Evolutionary conservation across 2,888 invertebrate species (phyloP).

Genomic region (Ceramica pisi): DNA sequence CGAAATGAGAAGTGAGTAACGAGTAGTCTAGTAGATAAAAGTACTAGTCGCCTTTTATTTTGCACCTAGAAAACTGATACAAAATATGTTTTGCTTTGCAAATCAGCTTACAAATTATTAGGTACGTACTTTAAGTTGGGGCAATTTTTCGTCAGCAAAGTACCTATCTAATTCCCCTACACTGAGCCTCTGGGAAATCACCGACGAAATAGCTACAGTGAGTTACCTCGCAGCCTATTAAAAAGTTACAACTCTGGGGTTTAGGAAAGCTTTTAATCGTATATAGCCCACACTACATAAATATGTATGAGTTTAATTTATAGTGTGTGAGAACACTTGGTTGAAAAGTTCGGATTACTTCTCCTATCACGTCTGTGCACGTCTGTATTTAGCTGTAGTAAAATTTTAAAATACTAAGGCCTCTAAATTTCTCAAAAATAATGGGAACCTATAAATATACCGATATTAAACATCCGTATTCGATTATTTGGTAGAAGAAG

Average conservation of each 20-base stretch:
- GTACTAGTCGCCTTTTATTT: too few species aligned
- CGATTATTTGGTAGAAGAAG: too few species aligned
- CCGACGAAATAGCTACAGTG: constrained; percentile 8
- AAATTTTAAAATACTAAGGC: neutral
- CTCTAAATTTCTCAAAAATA: neutral
- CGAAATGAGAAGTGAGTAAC: neutral
- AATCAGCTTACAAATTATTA: neutral
- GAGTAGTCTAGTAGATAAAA: too few species aligned
- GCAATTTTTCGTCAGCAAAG: constrained; percentile 12
- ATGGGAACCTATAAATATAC: neutral
- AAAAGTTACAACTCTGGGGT: constrained; percentile 31
- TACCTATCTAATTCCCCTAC: neutral
- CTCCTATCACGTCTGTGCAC: neutral
- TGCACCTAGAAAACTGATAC: too few species aligned
- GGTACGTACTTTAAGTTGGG: neutral
- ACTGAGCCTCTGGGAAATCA: constrained; percentile 47
- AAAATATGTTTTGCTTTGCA: too few species aligned
- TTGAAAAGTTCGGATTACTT: neutral
- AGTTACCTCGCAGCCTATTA: constrained; percentile 24
- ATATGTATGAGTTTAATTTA: neutral
- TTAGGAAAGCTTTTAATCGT: constrained; percentile 20
- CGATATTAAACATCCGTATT: too few species aligned
- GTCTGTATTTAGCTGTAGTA: too few species aligned
- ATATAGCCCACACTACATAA: neutral
- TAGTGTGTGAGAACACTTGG: neutral